Evolutionary conservation across 1,140 invertebrate genomes (phyloP).

Genomic region (Coboldia fuscipes): DNA sequence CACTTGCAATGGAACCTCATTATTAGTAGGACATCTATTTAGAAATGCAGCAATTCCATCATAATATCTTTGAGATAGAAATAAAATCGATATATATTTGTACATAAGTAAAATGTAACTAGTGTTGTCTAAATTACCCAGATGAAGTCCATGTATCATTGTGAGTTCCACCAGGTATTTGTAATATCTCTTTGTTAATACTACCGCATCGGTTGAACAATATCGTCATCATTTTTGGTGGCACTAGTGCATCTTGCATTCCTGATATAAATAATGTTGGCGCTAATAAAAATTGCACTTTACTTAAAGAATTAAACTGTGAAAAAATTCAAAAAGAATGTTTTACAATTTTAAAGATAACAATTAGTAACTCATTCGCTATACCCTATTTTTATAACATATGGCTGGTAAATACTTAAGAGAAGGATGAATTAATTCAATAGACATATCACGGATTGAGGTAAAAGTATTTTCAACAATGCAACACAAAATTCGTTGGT

Average conservation of each 20-base stretch:
- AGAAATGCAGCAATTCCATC: conserved; percentile 31
- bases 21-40: conserved; percentile 18
- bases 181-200: conserved; percentile 42
- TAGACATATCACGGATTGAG: conserved; percentile 82
- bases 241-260: conserved; percentile 44
- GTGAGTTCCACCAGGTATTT: conserved; percentile 55
- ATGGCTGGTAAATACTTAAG: conserved; percentile 48
- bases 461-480: conserved; percentile 92
- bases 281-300: conserved; percentile 39
- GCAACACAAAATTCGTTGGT: conserved; percentile 57
- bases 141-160: conserved; percentile 64
- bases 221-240: conserved; percentile 57
- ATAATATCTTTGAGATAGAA: conserved; percentile 28
- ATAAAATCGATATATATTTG: not conserved
- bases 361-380: conserved; percentile 2
- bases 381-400: conserved; percentile 68
- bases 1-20: conserved; percentile 12
- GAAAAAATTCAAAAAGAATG: conserved; percentile 14
- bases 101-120: not conserved
- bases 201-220: conserved; percentile 49
- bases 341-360: not conserved
- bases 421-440: conserved; percentile 41
- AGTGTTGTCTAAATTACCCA: conserved; percentile 9
- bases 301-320: conserved; percentile 46
- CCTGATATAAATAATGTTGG: conserved; percentile 65